These are phyloP conservation scores for Apeira syringaria DNA, from an alignment of 2,888 invertebrate species.

Conservation along the genomic window DNA sequence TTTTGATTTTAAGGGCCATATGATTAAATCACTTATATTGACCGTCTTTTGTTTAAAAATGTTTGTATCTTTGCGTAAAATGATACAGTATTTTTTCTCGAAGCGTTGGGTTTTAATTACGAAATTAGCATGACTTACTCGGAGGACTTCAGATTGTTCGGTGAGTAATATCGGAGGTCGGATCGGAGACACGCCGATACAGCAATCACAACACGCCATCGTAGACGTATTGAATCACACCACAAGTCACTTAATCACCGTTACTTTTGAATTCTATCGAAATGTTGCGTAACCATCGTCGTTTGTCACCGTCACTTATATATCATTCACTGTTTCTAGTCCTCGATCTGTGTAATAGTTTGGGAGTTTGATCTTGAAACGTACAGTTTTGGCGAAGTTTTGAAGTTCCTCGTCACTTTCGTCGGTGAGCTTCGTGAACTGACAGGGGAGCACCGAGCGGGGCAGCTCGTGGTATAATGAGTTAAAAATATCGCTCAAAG, in stretches of 20 bases:
- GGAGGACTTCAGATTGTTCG: constrained; percentile 89
- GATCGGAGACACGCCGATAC: constrained; percentile 87
- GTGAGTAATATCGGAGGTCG: constrained; percentile 89
- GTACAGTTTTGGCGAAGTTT: constrained; percentile 44
- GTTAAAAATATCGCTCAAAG: constrained; percentile 82
- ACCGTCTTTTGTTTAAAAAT: constrained; percentile 9
- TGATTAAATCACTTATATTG: too few relatives aligned
- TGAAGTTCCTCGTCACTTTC: constrained; percentile 69
- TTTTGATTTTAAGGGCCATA: too few relatives aligned
- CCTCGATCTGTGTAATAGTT: constrained; percentile 32
- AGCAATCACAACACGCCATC: constrained; percentile 87
- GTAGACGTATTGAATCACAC: constrained; percentile 49
- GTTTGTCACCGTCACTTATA: constrained; percentile 20
- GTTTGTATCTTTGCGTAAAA: background rate
- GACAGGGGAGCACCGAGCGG: constrained; percentile 71
- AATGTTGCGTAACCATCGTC: constrained; percentile 65
- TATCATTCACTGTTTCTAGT: constrained; percentile 20
- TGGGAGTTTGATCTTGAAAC: constrained; percentile 34
- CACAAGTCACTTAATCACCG: constrained; percentile 51
- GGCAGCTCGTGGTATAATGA: constrained; percentile 78
- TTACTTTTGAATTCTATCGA: constrained; percentile 41
- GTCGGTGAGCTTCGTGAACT: constrained; percentile 60
- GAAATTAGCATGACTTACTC: constrained; percentile 82
- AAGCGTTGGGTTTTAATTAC: background rate
- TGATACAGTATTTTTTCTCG: background rate